Conservation (phyloP, 2,888 invertebrate genomes). For the Zaprionus lineosus region DNA sequence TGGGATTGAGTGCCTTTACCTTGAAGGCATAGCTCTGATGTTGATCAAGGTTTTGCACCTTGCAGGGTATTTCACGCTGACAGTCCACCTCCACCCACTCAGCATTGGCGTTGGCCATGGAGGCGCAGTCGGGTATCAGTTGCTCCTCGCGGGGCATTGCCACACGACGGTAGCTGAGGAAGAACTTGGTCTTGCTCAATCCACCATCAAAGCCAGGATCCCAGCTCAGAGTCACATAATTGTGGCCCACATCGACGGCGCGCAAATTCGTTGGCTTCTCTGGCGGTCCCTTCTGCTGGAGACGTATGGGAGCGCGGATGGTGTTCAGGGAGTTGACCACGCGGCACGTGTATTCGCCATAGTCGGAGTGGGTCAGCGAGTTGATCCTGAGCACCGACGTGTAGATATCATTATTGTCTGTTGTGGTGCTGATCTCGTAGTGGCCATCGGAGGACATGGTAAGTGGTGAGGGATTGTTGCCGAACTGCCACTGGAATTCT, state of each 20-base stretch:
- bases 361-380: slow-evolving; percentile 91
- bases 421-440: slow-evolving; percentile 92
- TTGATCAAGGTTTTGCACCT: slow-evolving; percentile 92
- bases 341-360: slow-evolving; percentile 95
- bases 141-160: slow-evolving; percentile 85
- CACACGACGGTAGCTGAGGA: slow-evolving; percentile 90
- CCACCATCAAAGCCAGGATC: slow-evolving; percentile 96
- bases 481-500: slow-evolving; percentile 95
- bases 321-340: slow-evolving; percentile 92
- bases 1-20: slow-evolving; percentile 94
- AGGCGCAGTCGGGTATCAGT: slow-evolving; percentile 86
- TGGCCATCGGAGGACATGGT: slow-evolving; percentile 92
- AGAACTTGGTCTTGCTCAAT: slow-evolving; percentile 92
- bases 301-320: slow-evolving; percentile 88
- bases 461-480: slow-evolving; percentile 88
- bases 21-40: slow-evolving; percentile 94
- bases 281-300: slow-evolving; percentile 94
- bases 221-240: slow-evolving; percentile 92
- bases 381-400: slow-evolving; percentile 90
- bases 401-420: slow-evolving; percentile 93
- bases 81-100: slow-evolving; percentile 94
- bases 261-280: slow-evolving; percentile 90
- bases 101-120: slow-evolving; percentile 84
- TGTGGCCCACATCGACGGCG: slow-evolving; percentile 89
- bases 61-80: slow-evolving; percentile 92